Evolutionary conservation across 2,113 vertebrate genomes (phyloP).

Genomic region (Peucedramus taeniatus): DNA sequence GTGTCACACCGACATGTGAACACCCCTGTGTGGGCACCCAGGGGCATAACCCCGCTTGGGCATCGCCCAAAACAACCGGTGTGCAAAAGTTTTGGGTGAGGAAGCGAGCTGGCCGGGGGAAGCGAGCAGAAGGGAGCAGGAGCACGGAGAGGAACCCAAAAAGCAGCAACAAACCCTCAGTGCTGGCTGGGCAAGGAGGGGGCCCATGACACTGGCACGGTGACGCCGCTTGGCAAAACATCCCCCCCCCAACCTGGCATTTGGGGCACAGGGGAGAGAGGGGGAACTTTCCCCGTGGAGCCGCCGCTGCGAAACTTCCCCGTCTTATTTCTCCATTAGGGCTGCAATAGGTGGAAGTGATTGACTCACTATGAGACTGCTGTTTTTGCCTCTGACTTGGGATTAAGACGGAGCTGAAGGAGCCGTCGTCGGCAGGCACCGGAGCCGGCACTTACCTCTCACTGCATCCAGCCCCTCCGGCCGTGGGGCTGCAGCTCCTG

Average conservation of each 20-base stretch:
- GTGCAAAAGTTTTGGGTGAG: slow-evolving; percentile 25
- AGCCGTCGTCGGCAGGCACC: background rate
- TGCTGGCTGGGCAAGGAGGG: background rate
- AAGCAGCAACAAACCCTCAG: background rate
- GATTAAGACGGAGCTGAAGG: background rate
- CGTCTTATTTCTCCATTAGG: background rate
- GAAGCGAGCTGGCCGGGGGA: background rate
- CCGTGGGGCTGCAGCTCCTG: slow-evolving; percentile 39
- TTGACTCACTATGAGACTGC: slow-evolving; percentile 61
- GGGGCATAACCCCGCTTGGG: background rate
- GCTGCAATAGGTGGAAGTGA: slow-evolving; percentile 29
- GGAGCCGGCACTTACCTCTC: slow-evolving; percentile 59
- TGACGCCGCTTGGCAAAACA: background rate
- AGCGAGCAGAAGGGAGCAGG: background rate
- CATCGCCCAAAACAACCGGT: background rate
- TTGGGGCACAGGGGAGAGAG: background rate
- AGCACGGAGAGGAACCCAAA: background rate
- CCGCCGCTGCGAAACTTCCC: background rate
- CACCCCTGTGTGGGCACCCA: background rate
- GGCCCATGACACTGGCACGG: background rate
- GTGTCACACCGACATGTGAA: fast-evolving
- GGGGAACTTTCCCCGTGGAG: background rate
- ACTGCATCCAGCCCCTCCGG: slow-evolving; percentile 31
- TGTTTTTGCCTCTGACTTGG: slow-evolving; percentile 40
- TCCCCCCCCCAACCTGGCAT: background rate